Base-by-base conservation (phyloP, 2,113 vertebrate species). In the Cyprinodon variegatus region DNA sequence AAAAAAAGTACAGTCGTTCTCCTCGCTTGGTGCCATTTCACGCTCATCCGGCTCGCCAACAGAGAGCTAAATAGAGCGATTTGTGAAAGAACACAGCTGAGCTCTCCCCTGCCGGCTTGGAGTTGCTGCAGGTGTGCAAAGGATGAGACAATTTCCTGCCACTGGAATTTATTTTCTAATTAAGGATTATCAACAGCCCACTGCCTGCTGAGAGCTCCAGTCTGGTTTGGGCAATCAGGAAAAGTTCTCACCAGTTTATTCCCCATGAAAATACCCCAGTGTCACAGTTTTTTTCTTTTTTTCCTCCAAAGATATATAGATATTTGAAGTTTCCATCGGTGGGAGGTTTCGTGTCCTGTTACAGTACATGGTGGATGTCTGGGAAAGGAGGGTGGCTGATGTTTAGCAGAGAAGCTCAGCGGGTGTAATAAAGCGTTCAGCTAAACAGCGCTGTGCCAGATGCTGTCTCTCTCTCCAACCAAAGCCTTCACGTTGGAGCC, bases 171-270 rank as follows among this genome's bases (percentile, higher is more conserved):
- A 89, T 88, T 91, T 93, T 91, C 88, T 91, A 90, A 93, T 92
- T 89, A 93, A 85, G 87, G 91, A 93, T 93, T 91, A 92, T 91
- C 85, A 88, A 91, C 92, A 92, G 83, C 82, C 83, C 81, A 83
- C 74, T 78, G 88, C 88, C 84, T 74, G 77, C 84, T 79, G 85
- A 87, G 86, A 89, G 83, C 77, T 66, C 43, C 70, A 15, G 83
- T 79, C 84, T 82, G 67, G 68, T 69, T 84, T 40, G 64, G 77
- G 72, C 79, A 86, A 88, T 91, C 86, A 83, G 76, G 65, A 79
- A 90, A 68, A 11, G 62, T 83, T 76, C 74, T 81, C 85, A 40
- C 39, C 59, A 69, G 81, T 87, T 84, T 68, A 84, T 78, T 70
- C 62, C 41, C 70, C 78, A 53, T 0, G 60, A 68, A 89, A 81